Evolutionary conservation across 1,140 invertebrate species (phyloP), one percentile per base, ranked within the genome.

Genomic region (Halictus rubicundus): DNA sequence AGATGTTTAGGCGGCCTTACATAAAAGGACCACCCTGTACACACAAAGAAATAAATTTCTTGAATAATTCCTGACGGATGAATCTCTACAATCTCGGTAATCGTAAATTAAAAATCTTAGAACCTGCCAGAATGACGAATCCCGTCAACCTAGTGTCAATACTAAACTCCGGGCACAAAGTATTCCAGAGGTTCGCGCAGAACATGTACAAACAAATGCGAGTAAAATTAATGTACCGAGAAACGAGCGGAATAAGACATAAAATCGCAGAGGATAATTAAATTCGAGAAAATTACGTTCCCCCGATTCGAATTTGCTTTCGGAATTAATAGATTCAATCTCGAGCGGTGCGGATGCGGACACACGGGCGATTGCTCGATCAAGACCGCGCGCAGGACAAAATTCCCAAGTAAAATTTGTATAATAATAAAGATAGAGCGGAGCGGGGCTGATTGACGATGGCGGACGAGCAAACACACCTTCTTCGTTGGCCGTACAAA

Each of bases 321-420:
- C 16, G 12, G 5, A 61, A 27, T 1, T 78, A 25, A 68, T 66
- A 27, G 46, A n/a, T 68, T 69, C 10, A 27, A 68, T 21, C 7
- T 12, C 10, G 8, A 25, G 32, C 60, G 2, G 3, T 32, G 46
- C 42, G 63, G 3, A 19, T 8, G 1, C 3, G 14, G 39, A 16
- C 37, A 2, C 37, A 3, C 19, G 23, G 32, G 39, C 9, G 9
- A 32, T 61, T 16, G 12, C 2, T 32, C 19, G 14, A n/a, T 3
- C 27, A 2, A 25, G 32, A 4, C n/a, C 9, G 21, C 42, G 42
- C 42, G 46, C 39, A 16, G 19, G 27, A 6, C 21, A 9, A 25
- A 57, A 12, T 32, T 64, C 14, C 9, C 9, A 49, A 49, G 66
- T 52, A n/a, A 74, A 69, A 83, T 59, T 83, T 49, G 14, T 61